These are phyloP conservation scores for Pipistrellus pipistrellus DNA, from an alignment of 2,797 vertebrate genomes.

Conservation along the genomic window DNA sequence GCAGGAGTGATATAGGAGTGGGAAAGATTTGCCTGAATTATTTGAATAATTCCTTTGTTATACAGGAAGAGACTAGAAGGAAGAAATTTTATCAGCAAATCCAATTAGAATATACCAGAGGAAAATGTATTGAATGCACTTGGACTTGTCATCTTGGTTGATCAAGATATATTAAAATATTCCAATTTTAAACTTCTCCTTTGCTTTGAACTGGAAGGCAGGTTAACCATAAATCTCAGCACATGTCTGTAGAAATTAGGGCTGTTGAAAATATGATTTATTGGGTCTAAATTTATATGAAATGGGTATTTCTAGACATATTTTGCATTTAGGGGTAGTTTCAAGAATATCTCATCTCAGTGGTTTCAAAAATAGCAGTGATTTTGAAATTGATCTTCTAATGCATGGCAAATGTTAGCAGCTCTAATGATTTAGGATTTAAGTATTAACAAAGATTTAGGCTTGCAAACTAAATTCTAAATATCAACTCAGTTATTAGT, in stretches of 20 bases:
- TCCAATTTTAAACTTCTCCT: slow-evolving; percentile 65
- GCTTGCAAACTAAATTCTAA: slow-evolving; percentile 37
- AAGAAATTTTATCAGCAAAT: slow-evolving; percentile 49
- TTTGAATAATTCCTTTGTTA: slow-evolving; percentile 58
- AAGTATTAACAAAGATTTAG: background rate
- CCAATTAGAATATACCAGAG: slow-evolving; percentile 39
- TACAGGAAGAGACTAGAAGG: slow-evolving; percentile 13
- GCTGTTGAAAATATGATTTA: slow-evolving; percentile 58
- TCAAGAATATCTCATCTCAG: slow-evolving; percentile 50
- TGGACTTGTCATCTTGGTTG: slow-evolving; percentile 37
- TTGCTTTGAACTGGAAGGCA: slow-evolving; percentile 60
- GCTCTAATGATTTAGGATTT: slow-evolving; percentile 42
- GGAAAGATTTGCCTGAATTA: slow-evolving; percentile 50
- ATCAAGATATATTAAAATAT: background rate
- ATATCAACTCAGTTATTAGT: slow-evolving; percentile 32
- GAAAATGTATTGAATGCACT: background rate
- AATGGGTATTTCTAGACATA: slow-evolving; percentile 52
- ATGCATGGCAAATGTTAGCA: background rate
- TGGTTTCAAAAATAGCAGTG: slow-evolving; percentile 41
- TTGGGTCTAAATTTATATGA: slow-evolving; percentile 51
- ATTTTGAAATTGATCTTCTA: slow-evolving; percentile 55
- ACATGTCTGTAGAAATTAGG: slow-evolving; percentile 55
- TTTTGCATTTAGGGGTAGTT: slow-evolving; percentile 33
- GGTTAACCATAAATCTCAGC: slow-evolving; percentile 45
- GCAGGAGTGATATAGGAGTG: slow-evolving; percentile 21